These are phyloP conservation scores for Melanotaenia parkinsoni DNA, from an alignment of 2,797 vertebrate species.

Conservation along the genomic window DNA sequence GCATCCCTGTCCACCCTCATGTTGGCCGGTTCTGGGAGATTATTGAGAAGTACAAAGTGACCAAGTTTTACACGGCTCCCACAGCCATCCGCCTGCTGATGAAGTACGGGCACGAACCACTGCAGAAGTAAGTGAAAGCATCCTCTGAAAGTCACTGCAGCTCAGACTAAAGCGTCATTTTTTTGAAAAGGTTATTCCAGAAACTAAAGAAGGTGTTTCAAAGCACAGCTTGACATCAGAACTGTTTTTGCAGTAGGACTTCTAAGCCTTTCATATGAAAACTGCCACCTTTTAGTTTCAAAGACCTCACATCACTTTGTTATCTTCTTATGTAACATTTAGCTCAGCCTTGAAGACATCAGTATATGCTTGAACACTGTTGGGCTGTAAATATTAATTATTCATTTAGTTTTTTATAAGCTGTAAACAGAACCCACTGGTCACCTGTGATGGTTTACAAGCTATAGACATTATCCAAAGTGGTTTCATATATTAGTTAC, in stretches of 20 bases:
- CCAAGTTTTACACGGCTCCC: slow-evolving; percentile 86
- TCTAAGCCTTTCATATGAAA: neutral
- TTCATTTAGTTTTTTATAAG: neutral
- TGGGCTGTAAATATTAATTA: neutral
- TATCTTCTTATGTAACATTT: slow-evolving; percentile 11
- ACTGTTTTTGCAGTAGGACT: neutral
- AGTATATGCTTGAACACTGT: neutral
- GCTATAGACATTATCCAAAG: too few relatives aligned
- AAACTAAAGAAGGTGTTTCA: slow-evolving; percentile 8
- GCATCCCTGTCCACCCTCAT: slow-evolving; percentile 82
- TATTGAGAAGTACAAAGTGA: slow-evolving; percentile 85
- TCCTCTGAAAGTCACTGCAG: slow-evolving; percentile 9
- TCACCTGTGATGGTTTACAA: neutral
- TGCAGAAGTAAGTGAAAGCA: slow-evolving; percentile 74
- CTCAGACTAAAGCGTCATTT: neutral
- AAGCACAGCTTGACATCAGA: slow-evolving; percentile 2
- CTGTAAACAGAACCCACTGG: neutral
- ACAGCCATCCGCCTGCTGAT: slow-evolving; percentile 86
- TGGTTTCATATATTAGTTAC: too few relatives aligned
- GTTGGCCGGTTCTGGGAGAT: slow-evolving; percentile 84
- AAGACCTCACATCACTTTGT: slow-evolving; percentile 2
- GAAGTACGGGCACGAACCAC: slow-evolving; percentile 82
- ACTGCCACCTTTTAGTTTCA: slow-evolving; percentile 15
- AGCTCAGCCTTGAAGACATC: neutral
- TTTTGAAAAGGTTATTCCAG: neutral